Evolutionary conservation across 1,140 invertebrate genomes (phyloP), one percentile per base, ranked within the genome.

Genomic region (Acromyrmex heyeri): DNA sequence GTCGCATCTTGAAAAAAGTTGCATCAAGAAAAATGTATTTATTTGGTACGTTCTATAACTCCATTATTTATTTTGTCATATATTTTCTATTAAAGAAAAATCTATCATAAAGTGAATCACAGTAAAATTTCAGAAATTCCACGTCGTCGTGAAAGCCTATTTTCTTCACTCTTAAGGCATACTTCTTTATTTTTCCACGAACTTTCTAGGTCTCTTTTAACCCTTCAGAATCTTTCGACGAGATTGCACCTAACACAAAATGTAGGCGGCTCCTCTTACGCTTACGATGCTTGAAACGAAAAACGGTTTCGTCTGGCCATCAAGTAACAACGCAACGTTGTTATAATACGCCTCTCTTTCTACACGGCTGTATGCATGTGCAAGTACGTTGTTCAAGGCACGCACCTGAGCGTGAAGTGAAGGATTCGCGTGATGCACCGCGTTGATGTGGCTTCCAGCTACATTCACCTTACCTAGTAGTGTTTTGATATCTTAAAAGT

Each of bases 391-490:
- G 88, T 83, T 91, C 73, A 85, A 86, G 86, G 76, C 78, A 91
- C 89, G 91, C 91, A 91, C 90, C 90, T 91, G 86, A 91, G 91
- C 91, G 91, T 91, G 90, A 91, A 91, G 88, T 77, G 85, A 91
- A 88, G 86, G 88, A 85, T 62, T 78, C 87, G 69, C 86, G 75
- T 88, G 89, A 91, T 91, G 90, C 88, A 91, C 75, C 78, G 62
- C 24, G 2, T 30, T 24, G 24, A 82, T 87, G 44, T 89, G 90
- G 85, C 91, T 91, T 91, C 91, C 91, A 91, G 79, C 86, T 91
- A 86, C 79, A 69, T 61, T 69, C 27, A 77, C 69, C 82, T 57
- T 61, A 10, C 27, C 34, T 55, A 18, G 48, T 67, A 34, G 21
- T 7, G 44, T 86, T 90, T 86, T 57, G 38, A 75, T 53, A 62